Evolutionary conservation across 2,113 vertebrate genomes (phyloP).

Genomic region (Myotis yumanensis): DNA sequence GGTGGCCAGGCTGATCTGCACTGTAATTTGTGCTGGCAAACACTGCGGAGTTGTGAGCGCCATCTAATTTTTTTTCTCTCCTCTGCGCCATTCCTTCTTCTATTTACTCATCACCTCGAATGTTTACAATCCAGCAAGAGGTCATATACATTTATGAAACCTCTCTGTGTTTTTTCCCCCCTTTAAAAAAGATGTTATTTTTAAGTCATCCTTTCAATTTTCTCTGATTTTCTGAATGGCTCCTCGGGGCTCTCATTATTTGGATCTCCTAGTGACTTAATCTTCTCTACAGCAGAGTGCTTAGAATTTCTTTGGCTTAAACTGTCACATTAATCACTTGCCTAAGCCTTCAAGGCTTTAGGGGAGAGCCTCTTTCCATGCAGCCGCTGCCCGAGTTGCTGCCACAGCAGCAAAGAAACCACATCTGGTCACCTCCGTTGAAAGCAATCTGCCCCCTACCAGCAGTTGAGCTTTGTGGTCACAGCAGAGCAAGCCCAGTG

Average conservation of each 20-base stretch:
- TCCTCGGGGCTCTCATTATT: conserved; percentile 51
- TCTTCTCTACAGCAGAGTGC: conserved; percentile 18
- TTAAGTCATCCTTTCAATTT: conserved; percentile 43
- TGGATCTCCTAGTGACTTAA: conserved; percentile 56
- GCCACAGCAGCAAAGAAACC: not conserved
- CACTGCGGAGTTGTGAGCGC: not conserved
- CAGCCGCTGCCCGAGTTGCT: not conserved
- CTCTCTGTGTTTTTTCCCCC: not conserved
- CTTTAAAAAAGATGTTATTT: conserved; percentile 46
- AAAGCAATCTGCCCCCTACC: conserved; percentile 48
- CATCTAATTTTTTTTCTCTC: not conserved
- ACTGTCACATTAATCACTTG: conserved; percentile 46
- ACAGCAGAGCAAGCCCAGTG: not conserved
- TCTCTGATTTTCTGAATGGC: conserved; percentile 37
- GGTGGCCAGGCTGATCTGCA: not conserved
- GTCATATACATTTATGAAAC: conserved; percentile 17
- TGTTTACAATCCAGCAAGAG: conserved; percentile 44
- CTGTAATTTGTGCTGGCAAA: not conserved
- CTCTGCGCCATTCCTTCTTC: not conserved
- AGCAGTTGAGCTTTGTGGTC: not conserved
- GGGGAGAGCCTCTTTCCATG: not conserved
- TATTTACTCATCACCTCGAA: conserved; percentile 22
- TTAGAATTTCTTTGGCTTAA: conserved; percentile 28
- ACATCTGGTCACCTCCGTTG: not conserved
- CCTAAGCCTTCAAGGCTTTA: not conserved